Conservation (phyloP, 2,888 invertebrate species). For the Melinaea marsaeus region DNA sequence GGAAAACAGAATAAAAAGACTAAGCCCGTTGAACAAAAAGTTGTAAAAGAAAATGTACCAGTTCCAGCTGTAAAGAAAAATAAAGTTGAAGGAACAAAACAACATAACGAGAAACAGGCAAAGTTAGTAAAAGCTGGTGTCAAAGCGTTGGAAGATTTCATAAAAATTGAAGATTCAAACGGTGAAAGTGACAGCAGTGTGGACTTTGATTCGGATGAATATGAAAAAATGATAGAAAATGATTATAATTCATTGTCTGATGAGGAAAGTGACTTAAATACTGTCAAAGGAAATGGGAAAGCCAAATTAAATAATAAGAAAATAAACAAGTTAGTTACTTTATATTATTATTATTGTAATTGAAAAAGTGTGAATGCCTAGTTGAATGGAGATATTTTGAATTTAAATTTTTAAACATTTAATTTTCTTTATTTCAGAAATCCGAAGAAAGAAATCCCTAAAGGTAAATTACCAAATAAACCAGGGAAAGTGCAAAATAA, state of each 20-base stretch:
- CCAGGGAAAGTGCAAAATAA: background rate
- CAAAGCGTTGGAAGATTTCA: conserved; percentile 51
- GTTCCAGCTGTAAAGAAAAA: conserved; percentile 20
- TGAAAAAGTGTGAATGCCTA: too few relatives aligned
- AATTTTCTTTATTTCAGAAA: conserved; percentile 1
- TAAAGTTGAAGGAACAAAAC: conserved; percentile 35
- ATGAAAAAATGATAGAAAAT: conserved; percentile 52
- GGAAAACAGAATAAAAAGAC: conserved; percentile 16
- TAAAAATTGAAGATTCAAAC: conserved; percentile 45
- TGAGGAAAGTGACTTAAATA: conserved; percentile 29
- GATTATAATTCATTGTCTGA: conserved; percentile 40
- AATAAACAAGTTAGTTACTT: conserved; percentile 5
- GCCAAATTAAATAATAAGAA: conserved; percentile 14
- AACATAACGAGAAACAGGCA: conserved; percentile 42
- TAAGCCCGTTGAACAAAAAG: conserved; percentile 19
- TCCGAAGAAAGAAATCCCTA: background rate
- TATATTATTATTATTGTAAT: too few relatives aligned
- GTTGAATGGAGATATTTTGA: too few relatives aligned
- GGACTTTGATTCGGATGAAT: conserved; percentile 66
- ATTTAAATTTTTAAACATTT: too few relatives aligned
- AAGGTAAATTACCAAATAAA: background rate
- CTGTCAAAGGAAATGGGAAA: conserved; percentile 32
- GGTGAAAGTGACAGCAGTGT: conserved; percentile 50
- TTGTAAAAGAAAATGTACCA: conserved; percentile 23
- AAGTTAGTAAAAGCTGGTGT: conserved; percentile 49